Evolutionary conservation across 2,113 vertebrate genomes (phyloP).

Genomic region (Cebus imitator): DNA sequence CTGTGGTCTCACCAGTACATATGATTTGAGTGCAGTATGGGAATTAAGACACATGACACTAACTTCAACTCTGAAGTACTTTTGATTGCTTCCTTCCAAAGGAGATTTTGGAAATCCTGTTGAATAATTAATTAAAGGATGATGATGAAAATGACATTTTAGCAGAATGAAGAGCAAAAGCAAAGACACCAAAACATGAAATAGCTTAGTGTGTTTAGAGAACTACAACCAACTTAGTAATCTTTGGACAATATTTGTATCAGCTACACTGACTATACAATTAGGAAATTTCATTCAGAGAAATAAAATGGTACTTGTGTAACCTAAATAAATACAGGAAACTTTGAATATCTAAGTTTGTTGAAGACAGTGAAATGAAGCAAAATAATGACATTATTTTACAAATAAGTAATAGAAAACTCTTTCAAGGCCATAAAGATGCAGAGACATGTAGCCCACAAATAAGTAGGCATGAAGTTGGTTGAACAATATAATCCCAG

Average conservation of each 20-base stretch:
- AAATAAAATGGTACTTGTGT: neutral
- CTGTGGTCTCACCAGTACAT: no score
- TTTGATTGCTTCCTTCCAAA: neutral
- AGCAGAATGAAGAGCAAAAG: neutral
- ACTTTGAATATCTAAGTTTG: neutral
- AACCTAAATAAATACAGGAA: neutral
- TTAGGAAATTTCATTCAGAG: conserved; percentile 19
- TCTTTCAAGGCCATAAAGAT: conserved; percentile 5
- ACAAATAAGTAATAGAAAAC: neutral
- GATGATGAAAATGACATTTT: neutral
- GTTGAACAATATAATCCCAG: conserved; percentile 5
- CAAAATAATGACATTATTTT: conserved; percentile 42
- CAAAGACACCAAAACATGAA: neutral
- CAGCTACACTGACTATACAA: neutral
- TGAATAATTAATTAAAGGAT: neutral
- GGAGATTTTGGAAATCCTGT: neutral
- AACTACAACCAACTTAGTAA: neutral
- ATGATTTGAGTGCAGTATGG: neutral
- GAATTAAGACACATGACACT: neutral
- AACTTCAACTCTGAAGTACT: neutral
- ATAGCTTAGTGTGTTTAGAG: neutral
- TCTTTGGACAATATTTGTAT: neutral
- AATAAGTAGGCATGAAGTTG: neutral
- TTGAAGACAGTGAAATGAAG: neutral
- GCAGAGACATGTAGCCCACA: neutral